Evolutionary conservation across 2,113 vertebrate genomes (phyloP), one percentile per base, ranked within the genome.

Genomic region (Cyprinodon brontotheroides): DNA sequence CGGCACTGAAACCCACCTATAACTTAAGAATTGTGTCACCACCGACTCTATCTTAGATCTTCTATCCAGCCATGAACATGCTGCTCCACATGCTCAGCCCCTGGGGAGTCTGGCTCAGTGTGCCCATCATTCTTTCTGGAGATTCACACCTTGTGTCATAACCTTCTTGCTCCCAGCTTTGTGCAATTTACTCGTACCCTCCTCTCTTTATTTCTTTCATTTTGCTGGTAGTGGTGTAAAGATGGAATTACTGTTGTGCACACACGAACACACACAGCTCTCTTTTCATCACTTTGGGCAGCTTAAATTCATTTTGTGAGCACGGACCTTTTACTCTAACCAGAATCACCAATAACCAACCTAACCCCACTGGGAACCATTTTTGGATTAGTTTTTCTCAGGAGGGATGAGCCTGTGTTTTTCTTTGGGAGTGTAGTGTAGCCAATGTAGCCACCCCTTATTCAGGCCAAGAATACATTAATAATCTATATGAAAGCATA

Each of bases 51-150:
- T 79, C 82, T 90, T 87, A 75, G 84, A 84, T 85, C 84, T 80
- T 75, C 72, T 87, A 78, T 85, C 86, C 82, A 82, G 69, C 70
- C 76, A 59, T 38, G 66, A 79, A 83, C 77, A 72, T 78, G 79
- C 81, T 66, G 75, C 82, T 78, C 79, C 82, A 81, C 70, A 77
- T 76, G n/a, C 75, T 63, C 70, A 47, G 65, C 78, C 89, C 80
- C 85, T 60, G 72, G 83, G 84, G 86, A 87, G 71, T 74, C 77
- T 50, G 78, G 74, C 88, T 88, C 47, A 29, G 76, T 13, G 75
- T 70, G 80, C 80, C 79, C 83, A 78, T 82, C 85, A 70, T 71
- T 88, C 80, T 83, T 74, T 86, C 71, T 81, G 75, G 71, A 82
- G 87, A 77, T 78, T 90, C 77, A 69, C 76, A 70, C 80, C 63